These are phyloP conservation scores for Sciurus vulgaris DNA, from an alignment of 2,797 vertebrate genomes.

Conservation along the genomic window DNA sequence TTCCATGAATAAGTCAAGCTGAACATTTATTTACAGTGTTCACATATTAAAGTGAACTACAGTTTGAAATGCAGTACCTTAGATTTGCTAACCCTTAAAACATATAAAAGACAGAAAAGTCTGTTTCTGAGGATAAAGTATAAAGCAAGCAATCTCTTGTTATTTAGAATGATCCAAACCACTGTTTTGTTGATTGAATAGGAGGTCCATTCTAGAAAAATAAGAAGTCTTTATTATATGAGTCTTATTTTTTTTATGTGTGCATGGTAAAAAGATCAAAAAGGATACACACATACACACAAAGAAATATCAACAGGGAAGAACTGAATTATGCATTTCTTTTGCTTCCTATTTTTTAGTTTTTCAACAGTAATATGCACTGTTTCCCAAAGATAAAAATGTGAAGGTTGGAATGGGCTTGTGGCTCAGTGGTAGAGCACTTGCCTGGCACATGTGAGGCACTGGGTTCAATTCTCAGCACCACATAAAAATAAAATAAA, in stretches of 20 bases:
- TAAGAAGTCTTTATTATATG: no score
- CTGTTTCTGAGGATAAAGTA: background rate
- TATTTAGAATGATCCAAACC: background rate
- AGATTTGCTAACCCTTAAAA: background rate
- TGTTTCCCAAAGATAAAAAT: background rate
- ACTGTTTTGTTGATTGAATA: background rate
- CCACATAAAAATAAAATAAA: no score
- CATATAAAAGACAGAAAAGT: background rate
- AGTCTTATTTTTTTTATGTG: background rate
- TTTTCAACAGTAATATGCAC: slow-evolving; percentile 1
- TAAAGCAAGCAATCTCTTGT: background rate
- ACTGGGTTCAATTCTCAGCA: no score
- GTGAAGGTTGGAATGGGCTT: background rate
- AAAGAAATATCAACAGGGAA: background rate
- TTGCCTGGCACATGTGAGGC: no score
- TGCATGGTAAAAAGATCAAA: background rate
- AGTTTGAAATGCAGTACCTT: background rate
- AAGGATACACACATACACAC: background rate
- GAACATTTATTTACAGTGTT: background rate
- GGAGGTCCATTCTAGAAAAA: background rate
- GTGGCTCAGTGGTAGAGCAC: no score
- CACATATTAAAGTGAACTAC: background rate
- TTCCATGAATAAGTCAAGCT: background rate
- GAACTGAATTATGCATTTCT: background rate
- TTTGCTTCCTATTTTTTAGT: background rate